Evolutionary conservation across 2,888 invertebrate species (phyloP).

Genomic region (Baronia brevicornis): DNA sequence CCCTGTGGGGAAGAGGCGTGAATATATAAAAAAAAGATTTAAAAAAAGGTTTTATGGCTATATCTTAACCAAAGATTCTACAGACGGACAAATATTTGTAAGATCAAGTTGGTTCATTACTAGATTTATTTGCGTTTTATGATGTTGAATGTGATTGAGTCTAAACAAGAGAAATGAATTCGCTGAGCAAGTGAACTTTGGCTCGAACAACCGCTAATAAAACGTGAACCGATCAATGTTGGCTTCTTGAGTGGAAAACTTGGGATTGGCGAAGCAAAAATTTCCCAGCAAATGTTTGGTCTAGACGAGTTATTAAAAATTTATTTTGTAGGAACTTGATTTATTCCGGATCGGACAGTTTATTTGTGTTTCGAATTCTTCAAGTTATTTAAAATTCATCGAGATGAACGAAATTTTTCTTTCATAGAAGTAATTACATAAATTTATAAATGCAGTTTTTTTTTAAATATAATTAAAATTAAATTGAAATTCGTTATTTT

Average conservation of each 20-base stretch:
- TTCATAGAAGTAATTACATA: too few species aligned
- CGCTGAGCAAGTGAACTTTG: constrained; percentile 33
- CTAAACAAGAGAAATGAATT: constrained; percentile 57
- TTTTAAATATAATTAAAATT: too few species aligned
- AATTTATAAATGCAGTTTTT: too few species aligned
- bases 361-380: constrained; percentile 15
- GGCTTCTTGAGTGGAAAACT: constrained; percentile 53
- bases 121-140: constrained; percentile 60
- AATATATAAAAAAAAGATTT: too few species aligned
- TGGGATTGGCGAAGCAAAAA: constrained; percentile 51
- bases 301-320: constrained; percentile 70
- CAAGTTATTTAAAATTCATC: constrained; percentile 5
- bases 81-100: constrained; percentile 59
- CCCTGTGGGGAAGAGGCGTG: too few species aligned
- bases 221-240: constrained; percentile 48
- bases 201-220: constrained; percentile 46
- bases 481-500: too few species aligned
- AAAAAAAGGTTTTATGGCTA: too few species aligned
- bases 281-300: constrained; percentile 50
- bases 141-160: constrained; percentile 57
- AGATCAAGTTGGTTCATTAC: constrained; percentile 59
- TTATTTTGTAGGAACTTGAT: constrained; percentile 49
- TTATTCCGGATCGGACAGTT: constrained; percentile 33
- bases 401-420: constrained; percentile 1
- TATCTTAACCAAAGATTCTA: too few species aligned